A percentile compares a stretch with the other conserved stretches of the same genome.
Conservation (phyloP, 1,140 invertebrate genomes). For the Coboldia fuscipes region DNA sequence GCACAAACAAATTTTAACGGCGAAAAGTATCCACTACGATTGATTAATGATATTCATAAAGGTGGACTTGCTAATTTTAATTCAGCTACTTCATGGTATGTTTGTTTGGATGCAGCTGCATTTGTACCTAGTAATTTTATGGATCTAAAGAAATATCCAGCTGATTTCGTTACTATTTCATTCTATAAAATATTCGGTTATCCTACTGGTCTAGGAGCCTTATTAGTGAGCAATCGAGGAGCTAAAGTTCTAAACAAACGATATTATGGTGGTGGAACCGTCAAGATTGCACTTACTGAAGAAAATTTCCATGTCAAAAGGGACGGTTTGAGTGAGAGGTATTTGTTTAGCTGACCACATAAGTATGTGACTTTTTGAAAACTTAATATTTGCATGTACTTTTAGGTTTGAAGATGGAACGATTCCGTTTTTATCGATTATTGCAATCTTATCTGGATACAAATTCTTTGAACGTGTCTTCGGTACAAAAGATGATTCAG, state of each 20-base stretch:
- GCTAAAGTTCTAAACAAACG: constrained; percentile 38
- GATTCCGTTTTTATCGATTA: constrained; percentile 65
- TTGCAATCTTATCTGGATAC: constrained; percentile 62
- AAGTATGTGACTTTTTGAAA: not conserved
- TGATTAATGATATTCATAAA: constrained; percentile 42
- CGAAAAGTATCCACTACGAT: constrained; percentile 60
- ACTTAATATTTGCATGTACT: constrained; percentile 10
- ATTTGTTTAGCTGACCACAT: constrained; percentile 5
- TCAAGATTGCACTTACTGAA: constrained; percentile 53
- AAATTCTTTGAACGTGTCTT: constrained; percentile 36
- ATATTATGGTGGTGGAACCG: constrained; percentile 86
- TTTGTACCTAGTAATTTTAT: constrained; percentile 59
- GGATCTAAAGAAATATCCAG: constrained; percentile 45
- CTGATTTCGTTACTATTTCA: constrained; percentile 81
- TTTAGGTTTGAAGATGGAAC: constrained; percentile 90
- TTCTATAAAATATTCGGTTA: constrained; percentile 99
- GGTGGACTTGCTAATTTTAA: constrained; percentile 28
- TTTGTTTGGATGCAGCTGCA: constrained; percentile 69
- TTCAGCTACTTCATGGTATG: constrained; percentile 37
- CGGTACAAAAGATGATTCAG: constrained; percentile 21
- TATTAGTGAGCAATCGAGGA: constrained; percentile 55
- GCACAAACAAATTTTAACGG: constrained; percentile 93
- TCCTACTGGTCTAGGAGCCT: constrained; percentile 79
- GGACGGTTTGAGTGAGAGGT: constrained; percentile 45
- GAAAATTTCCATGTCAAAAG: constrained; percentile 47